Evolutionary conservation across 1,140 invertebrate species (phyloP), one percentile per base, ranked within the genome.

Genomic region (Panulirus ornatus): DNA sequence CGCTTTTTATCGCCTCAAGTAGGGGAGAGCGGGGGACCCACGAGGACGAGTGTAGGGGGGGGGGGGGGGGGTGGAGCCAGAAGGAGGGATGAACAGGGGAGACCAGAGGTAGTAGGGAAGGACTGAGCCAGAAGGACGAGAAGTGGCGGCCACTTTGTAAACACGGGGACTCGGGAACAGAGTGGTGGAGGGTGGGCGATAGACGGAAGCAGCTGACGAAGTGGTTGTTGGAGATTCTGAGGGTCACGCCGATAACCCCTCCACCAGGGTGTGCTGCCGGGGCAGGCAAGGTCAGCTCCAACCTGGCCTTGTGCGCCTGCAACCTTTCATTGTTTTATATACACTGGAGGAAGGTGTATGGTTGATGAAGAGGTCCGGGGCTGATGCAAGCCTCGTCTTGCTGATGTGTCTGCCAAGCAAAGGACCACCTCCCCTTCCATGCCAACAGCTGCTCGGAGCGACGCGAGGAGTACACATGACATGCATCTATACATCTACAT

Each of bases 321-420:
- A n/a, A n/a, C n/a, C n/a, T n/a, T n/a, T n/a, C n/a, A 79, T 22
- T 42, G 84, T 86, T 76, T 83, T 63, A 40, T 83, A 83, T 83
- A 83, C 54, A 66, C 27, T 40, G 19, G 81, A 83, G 51, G 81
- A 38, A 66, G 58, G 54, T 83, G 63, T 83, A 66, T 83, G 81
- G 81, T 54, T 83, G 81, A 42, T 76, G 16, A 44, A 44, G 73
- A 42, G 73, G 42, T 16, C 81, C 51, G 54, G 34, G 30, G 54
- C n/a, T 38, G 58, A 83, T 30, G 51, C 34, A n/a, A 40, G 38
- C 22, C 79, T 81, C 40, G 42, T 27, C 78, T 36, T 66, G 14
- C 54, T 83, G 81, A 83, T 54, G 30, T 54, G 30, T 66, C 73
- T 38, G 38, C 8, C 76, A 76, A n/a, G 22, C 0, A n/a, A 16